Evolutionary conservation across 2,113 vertebrate species (phyloP).

Genomic region (Prionailurus bengalensis): DNA sequence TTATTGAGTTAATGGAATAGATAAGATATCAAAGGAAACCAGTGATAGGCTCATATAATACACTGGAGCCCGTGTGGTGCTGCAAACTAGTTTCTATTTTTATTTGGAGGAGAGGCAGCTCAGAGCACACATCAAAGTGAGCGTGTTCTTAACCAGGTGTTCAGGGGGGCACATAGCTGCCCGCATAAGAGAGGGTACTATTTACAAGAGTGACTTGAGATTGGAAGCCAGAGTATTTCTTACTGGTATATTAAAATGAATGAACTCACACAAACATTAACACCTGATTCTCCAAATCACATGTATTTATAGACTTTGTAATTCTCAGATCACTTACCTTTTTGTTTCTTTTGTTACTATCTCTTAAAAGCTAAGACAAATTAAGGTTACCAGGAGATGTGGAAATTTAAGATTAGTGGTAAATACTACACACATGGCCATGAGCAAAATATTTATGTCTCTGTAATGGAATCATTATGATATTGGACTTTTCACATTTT

Average conservation of each 20-base stretch:
- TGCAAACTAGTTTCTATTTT: constrained; percentile 83
- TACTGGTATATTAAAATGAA: constrained; percentile 74
- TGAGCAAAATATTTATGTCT: constrained; percentile 79
- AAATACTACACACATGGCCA: constrained; percentile 62
- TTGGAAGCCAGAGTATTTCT: constrained; percentile 34
- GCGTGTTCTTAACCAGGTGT: constrained; percentile 80
- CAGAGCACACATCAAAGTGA: constrained; percentile 79
- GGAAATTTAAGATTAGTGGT: constrained; percentile 79
- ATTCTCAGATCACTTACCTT: constrained; percentile 76
- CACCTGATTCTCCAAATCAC: constrained; percentile 81
- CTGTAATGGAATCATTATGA: constrained; percentile 58
- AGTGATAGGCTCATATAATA: constrained; percentile 82
- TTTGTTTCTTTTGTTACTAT: constrained; percentile 81
- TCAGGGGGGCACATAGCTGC: constrained; percentile 61
- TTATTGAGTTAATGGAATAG: constrained; percentile 87
- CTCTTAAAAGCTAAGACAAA: constrained; percentile 81
- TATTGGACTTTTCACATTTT: constrained; percentile 45
- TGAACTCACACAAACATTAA: constrained; percentile 74
- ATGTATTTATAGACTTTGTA: constrained; percentile 77
- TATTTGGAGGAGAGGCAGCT: constrained; percentile 78
- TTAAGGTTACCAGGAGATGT: constrained; percentile 71
- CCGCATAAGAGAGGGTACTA: constrained; percentile 46
- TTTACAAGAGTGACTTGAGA: constrained; percentile 70
- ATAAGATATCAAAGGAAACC: constrained; percentile 86
- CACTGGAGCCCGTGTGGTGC: constrained; percentile 76